Conservation (phyloP, 2,888 invertebrate species). For the Phalera bucephala region DNA sequence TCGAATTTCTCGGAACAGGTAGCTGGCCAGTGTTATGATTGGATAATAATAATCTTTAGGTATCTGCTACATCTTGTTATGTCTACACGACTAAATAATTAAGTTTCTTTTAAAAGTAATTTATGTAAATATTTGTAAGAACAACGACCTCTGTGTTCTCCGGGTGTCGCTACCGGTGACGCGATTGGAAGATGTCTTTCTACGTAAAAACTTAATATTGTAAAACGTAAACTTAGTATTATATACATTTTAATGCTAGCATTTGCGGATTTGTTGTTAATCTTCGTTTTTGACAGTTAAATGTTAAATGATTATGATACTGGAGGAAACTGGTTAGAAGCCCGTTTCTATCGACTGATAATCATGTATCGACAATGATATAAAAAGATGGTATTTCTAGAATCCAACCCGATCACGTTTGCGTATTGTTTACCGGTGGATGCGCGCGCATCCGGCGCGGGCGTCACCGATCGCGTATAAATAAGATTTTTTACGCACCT, state of each 20-base stretch:
- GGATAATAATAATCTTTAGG: slow-evolving; percentile 35
- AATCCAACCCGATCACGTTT: slow-evolving; percentile 42
- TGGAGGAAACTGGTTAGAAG: no score
- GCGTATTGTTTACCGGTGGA: slow-evolving; percentile 47
- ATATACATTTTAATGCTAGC: background rate
- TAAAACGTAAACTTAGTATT: background rate
- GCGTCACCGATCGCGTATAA: slow-evolving; percentile 48
- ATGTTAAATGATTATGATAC: no score
- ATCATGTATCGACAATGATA: no score
- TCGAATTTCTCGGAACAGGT: slow-evolving; percentile 67
- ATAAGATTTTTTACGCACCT: slow-evolving; percentile 67
- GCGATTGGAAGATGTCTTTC: background rate
- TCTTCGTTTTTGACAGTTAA: no score
- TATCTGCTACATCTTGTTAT: slow-evolving; percentile 31
- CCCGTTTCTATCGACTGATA: no score
- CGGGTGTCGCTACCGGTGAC: slow-evolving; percentile 29
- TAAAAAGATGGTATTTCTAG: slow-evolving; percentile 20
- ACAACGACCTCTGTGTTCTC: slow-evolving; percentile 59
- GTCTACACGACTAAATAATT: slow-evolving; percentile 46
- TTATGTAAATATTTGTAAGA: slow-evolving; percentile 65
- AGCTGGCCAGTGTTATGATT: slow-evolving; percentile 56
- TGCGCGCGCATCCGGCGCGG: slow-evolving; percentile 48
- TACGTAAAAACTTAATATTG: background rate
- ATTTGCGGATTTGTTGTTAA: no score
- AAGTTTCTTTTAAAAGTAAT: slow-evolving; percentile 44